A percentile compares a stretch with the other conserved stretches of the same genome.
These are phyloP conservation scores for Zaprionus ghesquierei DNA, from an alignment of 1,140 invertebrate species.

Conservation along the genomic window DNA sequence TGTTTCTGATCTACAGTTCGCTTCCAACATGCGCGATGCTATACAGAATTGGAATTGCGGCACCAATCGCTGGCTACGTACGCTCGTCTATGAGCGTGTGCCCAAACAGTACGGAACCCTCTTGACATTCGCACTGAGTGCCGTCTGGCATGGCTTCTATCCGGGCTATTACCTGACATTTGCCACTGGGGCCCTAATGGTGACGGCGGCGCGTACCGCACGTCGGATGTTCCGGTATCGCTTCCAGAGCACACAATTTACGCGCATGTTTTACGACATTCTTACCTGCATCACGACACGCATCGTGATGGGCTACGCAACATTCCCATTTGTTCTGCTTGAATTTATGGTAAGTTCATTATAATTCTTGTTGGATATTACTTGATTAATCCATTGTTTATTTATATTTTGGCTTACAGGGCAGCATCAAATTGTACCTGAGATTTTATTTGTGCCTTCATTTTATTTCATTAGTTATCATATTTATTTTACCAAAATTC, in stretches of 20 bases:
- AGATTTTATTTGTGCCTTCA: constrained; percentile 87
- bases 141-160: constrained; percentile 98
- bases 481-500: constrained; percentile 84
- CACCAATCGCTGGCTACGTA: constrained; percentile 94
- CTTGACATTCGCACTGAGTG: constrained; percentile 93
- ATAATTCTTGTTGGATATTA: neutral
- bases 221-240: constrained; percentile 89
- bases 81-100: constrained; percentile 93
- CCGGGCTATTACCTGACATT: constrained; percentile 99
- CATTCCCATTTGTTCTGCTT: constrained; percentile 94
- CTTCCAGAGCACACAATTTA: constrained; percentile 83
- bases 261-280: constrained; percentile 88
- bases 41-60: constrained; percentile 96
- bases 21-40: constrained; percentile 90
- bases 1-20: constrained; percentile 84
- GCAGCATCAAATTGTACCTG: constrained; percentile 87
- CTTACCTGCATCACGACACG: constrained; percentile 91
- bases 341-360: constrained; percentile 86
- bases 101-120: constrained; percentile 85
- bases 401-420: constrained; percentile 57
- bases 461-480: constrained; percentile 84
- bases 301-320: constrained; percentile 92
- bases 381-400: neutral
- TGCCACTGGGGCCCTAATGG: constrained; percentile 93
- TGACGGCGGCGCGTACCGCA: constrained; percentile 90